Evolutionary conservation across 2,797 vertebrate species (phyloP).

Genomic region (Pterois miles): DNA sequence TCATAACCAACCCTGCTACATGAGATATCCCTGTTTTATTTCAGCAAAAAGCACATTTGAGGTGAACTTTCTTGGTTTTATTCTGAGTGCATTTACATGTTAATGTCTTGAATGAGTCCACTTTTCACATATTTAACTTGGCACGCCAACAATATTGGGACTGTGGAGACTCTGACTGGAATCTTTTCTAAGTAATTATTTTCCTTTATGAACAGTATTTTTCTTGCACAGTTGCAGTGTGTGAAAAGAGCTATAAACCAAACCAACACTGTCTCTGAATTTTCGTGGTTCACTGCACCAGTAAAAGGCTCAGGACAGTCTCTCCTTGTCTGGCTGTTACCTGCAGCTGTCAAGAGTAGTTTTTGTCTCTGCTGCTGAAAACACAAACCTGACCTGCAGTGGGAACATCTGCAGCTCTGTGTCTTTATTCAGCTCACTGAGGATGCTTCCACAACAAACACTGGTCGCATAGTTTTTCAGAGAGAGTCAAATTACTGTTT

Average conservation of each 20-base stretch:
- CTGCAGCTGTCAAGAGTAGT: constrained; percentile 25
- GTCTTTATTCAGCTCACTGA: background rate
- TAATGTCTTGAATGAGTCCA: background rate
- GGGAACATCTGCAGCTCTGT: constrained; percentile 19
- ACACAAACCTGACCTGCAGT: background rate
- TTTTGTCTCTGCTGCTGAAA: constrained; percentile 30
- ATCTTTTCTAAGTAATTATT: constrained; percentile 1
- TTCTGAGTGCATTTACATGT: background rate
- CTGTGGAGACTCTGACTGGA: background rate
- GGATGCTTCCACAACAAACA: background rate
- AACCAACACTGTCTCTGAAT: background rate
- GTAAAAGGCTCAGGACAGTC: constrained; percentile 1
- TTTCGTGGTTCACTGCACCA: constrained; percentile 21
- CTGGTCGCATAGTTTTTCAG: background rate
- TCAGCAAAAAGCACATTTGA: background rate
- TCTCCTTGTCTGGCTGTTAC: constrained; percentile 8
- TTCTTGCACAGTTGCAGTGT: background rate
- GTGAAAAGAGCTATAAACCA: constrained; percentile 11
- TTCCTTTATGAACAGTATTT: constrained; percentile 4
- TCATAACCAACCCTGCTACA: background rate
- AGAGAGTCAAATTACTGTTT: constrained; percentile 38
- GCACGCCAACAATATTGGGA: background rate
- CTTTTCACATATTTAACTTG: background rate
- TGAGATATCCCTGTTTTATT: background rate
- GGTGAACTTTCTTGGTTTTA: background rate